These are phyloP conservation scores for Camelus dromedarius DNA, from an alignment of 2,113 vertebrate species.

Conservation along the genomic window DNA sequence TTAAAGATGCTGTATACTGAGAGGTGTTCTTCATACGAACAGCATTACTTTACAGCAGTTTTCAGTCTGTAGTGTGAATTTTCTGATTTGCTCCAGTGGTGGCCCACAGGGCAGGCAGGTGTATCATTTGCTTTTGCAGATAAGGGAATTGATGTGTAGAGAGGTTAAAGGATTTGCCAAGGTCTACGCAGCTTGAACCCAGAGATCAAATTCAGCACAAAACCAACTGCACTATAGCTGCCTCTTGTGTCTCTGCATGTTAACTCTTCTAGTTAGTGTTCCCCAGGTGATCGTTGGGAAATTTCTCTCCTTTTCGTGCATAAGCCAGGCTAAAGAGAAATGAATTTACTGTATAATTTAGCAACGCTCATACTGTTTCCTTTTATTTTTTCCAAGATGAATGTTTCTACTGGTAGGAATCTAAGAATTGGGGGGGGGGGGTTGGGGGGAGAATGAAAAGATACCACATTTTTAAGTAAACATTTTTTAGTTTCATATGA, in stretches of 20 bases:
- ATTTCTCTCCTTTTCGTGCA: not conserved
- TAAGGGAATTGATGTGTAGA: not conserved
- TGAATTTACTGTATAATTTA: not conserved
- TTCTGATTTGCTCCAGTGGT: not conserved
- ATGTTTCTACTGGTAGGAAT: not conserved
- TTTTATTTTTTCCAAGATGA: not conserved
- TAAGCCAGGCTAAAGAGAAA: not conserved
- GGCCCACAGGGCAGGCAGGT: not conserved
- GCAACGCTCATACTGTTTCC: not conserved
- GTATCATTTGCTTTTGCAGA: not conserved
- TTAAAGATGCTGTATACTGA: not conserved
- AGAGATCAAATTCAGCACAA: not conserved
- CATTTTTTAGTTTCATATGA: not conserved
- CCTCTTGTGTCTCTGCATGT: not conserved
- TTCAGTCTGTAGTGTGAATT: not conserved
- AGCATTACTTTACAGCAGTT: not conserved
- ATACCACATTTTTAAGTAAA: not conserved
- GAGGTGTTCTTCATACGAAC: not conserved
- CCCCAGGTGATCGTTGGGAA: not conserved
- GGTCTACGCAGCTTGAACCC: not conserved
- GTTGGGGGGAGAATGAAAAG: not conserved
- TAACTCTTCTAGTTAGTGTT: not conserved
- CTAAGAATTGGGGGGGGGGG: not conserved
- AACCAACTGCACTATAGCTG: not conserved
- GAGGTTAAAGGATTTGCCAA: not conserved